Base-by-base conservation (phyloP, 2,113 vertebrate genomes). In the Vimba vimba region DNA sequence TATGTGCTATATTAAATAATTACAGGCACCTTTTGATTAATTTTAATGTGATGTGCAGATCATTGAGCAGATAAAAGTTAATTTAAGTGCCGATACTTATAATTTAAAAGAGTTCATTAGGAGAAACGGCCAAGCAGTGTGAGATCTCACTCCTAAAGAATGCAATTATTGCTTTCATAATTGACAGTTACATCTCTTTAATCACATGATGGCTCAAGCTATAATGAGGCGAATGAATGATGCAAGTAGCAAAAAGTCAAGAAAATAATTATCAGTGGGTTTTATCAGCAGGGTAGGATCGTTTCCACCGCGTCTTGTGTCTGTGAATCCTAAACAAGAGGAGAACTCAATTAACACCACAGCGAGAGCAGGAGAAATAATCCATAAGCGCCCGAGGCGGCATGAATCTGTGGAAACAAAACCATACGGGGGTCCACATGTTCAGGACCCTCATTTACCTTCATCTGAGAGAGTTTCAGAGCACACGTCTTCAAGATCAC, bases 301-400 rank as follows among this genome's bases (percentile, higher is more conserved):
- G 62, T 78, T 77, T 66, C 64, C 27, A 33, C 30, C 19, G 27
- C 9, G 71, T 33, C 30, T 11, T 62, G 55, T 75, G 68, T 39
- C 10, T n/a, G 43, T n/a, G 47, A 45, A 78, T 68, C 82, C 82
- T 86, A 86, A 86, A 88, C 87, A 86, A 93, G 87, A 66, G 10
- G 43, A 82, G 88, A 91, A 87, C 90, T 92, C 91, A 92, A 92
- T 93, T 91, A 93, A 92, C 89, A 89, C 88, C 91, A 86, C 92
- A 91, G 91, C 86, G 60, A 91, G 92, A 89, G 88, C 88, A 86
- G 33, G 4, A 90, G 80, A 83, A 90, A 82, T 93, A 90, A 94
- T 93, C 90, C 91, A 92, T 93, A 93, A 89, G 90, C 91, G 90
- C 90, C 86, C 83, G 83, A 69, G 88, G 87, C 82, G 62, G 25